Percentiles rank a stretch among this genome's conserved stretches.
These are phyloP conservation scores for Ploceus nigricollis DNA, from an alignment of 2,113 vertebrate species.

Conservation along the genomic window DNA sequence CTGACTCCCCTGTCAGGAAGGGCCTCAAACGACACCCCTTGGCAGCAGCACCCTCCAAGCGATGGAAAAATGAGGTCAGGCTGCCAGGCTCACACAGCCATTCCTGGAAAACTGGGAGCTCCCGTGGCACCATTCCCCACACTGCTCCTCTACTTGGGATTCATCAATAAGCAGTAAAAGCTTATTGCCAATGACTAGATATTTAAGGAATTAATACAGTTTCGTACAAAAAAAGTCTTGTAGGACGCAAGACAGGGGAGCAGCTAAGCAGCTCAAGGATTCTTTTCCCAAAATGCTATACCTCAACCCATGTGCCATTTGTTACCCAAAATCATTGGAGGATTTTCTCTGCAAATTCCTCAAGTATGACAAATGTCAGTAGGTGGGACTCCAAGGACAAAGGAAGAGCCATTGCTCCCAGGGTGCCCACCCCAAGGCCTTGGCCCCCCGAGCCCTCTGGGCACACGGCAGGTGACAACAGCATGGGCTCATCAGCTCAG, in stretches of 20 bases:
- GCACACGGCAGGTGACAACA: conserved; percentile 36
- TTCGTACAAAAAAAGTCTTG: not conserved
- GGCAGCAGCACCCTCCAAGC: not conserved
- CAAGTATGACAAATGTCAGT: fast-evolving
- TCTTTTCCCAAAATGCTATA: not conserved
- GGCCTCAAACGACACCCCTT: not conserved
- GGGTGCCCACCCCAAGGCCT: not conserved
- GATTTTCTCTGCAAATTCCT: not conserved
- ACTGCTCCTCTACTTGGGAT: not conserved
- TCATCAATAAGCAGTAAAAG: not conserved
- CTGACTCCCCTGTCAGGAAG: fast-evolving
- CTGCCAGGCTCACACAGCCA: not conserved
- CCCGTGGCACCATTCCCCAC: not conserved
- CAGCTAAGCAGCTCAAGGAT: not conserved
- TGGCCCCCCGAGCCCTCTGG: fast-evolving
- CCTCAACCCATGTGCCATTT: fast-evolving
- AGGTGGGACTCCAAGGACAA: not conserved
- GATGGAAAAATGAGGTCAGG: not conserved
- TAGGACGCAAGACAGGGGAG: not conserved
- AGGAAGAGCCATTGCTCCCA: fast-evolving
- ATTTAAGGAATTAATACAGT: not conserved
- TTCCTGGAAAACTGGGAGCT: not conserved
- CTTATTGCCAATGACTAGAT: not conserved
- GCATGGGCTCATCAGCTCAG: conserved; percentile 71
- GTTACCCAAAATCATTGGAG: fast-evolving